phyloP scores from a whole-genome alignment of 2,888 invertebrate genomes.

The Nycteola revayana region DNA sequence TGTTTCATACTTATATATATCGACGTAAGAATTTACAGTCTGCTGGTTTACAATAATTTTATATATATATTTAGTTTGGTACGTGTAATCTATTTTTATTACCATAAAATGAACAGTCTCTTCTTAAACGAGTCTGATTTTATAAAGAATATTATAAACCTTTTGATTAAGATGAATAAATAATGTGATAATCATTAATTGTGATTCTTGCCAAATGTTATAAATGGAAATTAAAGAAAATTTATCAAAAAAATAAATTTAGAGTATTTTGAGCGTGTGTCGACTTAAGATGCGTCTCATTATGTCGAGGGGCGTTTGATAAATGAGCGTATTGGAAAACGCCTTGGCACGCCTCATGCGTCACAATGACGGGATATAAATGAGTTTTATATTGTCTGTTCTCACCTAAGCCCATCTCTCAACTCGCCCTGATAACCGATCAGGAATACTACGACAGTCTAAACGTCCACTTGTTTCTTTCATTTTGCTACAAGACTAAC shows the following conservation, averaged over 20 bases:
- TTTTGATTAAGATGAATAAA: no score
- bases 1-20: no score
- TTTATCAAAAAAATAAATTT: conserved; percentile 64
- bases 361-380: conserved; percentile 76
- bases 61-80: no score
- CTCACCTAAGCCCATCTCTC: conserved; percentile 73
- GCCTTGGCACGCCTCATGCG: conserved; percentile 72
- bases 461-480: conserved; percentile 69
- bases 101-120: no score
- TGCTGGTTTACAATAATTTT: no score
- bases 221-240: conserved; percentile 46
- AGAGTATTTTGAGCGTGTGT: conserved; percentile 61
- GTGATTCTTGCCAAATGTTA: conserved; percentile 39
- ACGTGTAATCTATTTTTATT: no score
- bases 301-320: conserved; percentile 73
- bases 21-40: no score
- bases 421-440: conserved; percentile 60
- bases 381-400: conserved; percentile 78
- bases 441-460: conserved; percentile 55
- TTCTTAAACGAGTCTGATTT: no score
- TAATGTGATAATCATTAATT: no score
- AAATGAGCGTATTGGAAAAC: conserved; percentile 77
- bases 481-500: conserved; percentile 69
- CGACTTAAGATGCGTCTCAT: conserved; percentile 72
- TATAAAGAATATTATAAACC: conserved; percentile 17